Evolutionary conservation across 2,888 invertebrate genomes (phyloP), one percentile per base, ranked within the genome.

Genomic region (Brachynemurus nebulosus): DNA sequence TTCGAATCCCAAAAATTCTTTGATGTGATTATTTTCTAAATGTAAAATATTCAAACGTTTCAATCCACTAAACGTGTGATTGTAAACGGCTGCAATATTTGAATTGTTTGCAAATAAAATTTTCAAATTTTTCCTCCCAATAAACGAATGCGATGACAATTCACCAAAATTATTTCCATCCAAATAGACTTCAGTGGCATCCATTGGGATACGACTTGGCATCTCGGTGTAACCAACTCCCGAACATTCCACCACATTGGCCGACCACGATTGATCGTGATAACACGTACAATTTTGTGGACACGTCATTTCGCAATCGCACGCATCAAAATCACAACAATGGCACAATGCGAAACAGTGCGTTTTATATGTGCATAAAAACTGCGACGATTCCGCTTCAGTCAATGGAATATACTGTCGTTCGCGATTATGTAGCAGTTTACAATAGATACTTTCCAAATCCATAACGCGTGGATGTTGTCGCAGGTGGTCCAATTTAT

Each of bases 241-340:
- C 14, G 86, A 86, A 66, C 92, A 92, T 65, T 90, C 89, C 52
- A 92, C 91, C 52, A 92, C 86, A 62, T 92, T 92, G 2, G 88
- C 86, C 16, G 85, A 80, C 90, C 92, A 93, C 44, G 86, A 80
- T 59, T 88, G 85, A 68, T 95, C 92, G 62, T 91, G 90, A 69
- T 90, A 93, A 62, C 95, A 95, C 47, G 86, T 86, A 70, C 95
- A 95, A 63, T 90, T 89, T 37, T 74, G 76, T 39, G 95, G 95
- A 63, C 95, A 95, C 52, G 86, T 90, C 86, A 92, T 92, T 70
- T 92, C 89, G 70, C 95, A 95, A 68, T 95, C 95, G 69, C 95
- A 95, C 42, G 90, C 90, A 64, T 91, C 92, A 66, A 90, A 95
- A 64, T 92, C 91, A 67, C 95, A 95, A 69, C 95, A 95, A 61